Evolutionary conservation across 2,113 vertebrate genomes (phyloP).

Genomic region (Alexandromys fortis): DNA sequence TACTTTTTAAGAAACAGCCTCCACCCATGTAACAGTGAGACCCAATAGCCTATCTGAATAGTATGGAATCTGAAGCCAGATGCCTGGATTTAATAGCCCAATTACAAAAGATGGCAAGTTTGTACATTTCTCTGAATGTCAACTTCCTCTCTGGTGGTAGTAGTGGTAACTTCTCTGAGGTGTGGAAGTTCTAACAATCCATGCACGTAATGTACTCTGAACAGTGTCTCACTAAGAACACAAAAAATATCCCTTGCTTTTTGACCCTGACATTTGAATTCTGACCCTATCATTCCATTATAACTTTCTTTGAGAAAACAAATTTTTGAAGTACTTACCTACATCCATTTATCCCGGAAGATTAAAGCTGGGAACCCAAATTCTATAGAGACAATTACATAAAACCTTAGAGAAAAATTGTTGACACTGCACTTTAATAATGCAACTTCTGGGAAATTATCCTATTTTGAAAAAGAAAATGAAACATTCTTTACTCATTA

Average conservation of each 20-base stretch:
- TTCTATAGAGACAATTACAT: neutral
- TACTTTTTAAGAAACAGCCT: neutral
- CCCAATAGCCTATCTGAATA: neutral
- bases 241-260: neutral
- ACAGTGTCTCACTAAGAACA: neutral
- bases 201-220: neutral
- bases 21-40: neutral
- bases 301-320: neutral
- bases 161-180: neutral
- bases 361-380: neutral
- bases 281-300: neutral
- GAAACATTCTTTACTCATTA: neutral
- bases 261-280: conserved; percentile 1
- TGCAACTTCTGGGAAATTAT: neutral
- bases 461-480: neutral
- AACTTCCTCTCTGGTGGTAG: neutral
- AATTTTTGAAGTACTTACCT: neutral
- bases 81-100: neutral
- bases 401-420: neutral
- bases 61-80: neutral
- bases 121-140: neutral
- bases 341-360: neutral
- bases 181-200: neutral
- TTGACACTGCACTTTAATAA: neutral
- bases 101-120: neutral